Evolutionary conservation across 2,797 vertebrate genomes (phyloP).

Genomic region (Crax fasciolata): DNA sequence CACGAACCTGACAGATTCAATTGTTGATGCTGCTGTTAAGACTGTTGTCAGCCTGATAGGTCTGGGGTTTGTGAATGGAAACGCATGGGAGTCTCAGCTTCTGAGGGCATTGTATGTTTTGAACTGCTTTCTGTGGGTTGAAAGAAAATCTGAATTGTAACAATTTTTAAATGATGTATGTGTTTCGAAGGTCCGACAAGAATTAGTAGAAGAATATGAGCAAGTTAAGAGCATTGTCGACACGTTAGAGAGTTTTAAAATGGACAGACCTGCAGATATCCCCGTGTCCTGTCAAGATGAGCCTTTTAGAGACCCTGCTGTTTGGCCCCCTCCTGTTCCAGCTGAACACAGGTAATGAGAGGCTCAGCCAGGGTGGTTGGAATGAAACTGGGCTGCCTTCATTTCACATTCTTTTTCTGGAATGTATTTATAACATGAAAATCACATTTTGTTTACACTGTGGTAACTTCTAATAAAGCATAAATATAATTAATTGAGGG

Average conservation of each 20-base stretch:
- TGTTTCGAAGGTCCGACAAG: constrained; percentile 89
- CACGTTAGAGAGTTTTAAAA: constrained; percentile 94
- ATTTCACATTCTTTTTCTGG: background rate
- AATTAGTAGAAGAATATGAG: constrained; percentile 94
- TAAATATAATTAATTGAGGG: background rate
- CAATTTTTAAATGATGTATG: background rate
- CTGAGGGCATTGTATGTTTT: background rate
- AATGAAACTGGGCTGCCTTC: background rate
- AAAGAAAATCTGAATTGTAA: background rate
- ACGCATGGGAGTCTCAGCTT: background rate
- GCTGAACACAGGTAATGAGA: constrained; percentile 92
- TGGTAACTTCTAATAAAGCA: background rate
- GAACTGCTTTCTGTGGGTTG: background rate
- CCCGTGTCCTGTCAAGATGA: constrained; percentile 88
- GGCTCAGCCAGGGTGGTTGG: background rate
- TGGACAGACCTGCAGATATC: constrained; percentile 89
- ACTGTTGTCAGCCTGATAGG: background rate
- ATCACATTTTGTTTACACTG: background rate
- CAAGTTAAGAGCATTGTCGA: constrained; percentile 94
- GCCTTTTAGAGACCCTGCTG: constrained; percentile 87
- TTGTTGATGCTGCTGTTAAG: background rate
- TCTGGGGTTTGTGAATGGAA: background rate
- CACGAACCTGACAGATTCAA: background rate
- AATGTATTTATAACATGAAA: background rate
- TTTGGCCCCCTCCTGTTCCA: constrained; percentile 95